phyloP scores from a whole-genome alignment of 2,113 vertebrate genomes.

The Epinephelus cyanopodus region DNA sequence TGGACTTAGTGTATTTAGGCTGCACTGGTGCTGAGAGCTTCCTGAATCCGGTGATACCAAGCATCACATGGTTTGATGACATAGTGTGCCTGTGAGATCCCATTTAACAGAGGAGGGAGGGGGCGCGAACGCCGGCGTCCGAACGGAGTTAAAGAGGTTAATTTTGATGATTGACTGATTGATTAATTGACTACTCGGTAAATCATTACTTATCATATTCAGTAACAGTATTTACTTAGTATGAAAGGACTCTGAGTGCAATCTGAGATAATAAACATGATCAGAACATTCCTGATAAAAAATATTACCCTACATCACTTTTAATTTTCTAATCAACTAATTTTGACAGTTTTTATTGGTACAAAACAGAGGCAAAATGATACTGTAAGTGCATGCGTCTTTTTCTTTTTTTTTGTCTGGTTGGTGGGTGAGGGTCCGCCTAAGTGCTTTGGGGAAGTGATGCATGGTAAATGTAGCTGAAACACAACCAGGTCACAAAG shows the following conservation, averaged over 20 bases:
- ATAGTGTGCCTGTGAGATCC: no score
- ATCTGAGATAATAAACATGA: not conserved
- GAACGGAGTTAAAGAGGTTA: no score
- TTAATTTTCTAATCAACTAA: not conserved
- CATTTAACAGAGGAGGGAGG: no score
- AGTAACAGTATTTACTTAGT: not conserved
- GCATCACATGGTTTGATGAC: no score
- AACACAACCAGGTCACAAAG: conserved; percentile 80
- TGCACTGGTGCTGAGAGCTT: no score
- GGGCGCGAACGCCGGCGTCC: no score
- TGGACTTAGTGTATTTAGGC: no score
- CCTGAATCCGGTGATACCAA: no score
- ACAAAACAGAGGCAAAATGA: not conserved
- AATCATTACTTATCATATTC: not conserved
- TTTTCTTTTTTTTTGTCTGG: conserved; percentile 36
- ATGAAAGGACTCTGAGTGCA: not conserved
- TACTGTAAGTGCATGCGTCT: not conserved
- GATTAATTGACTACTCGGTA: no score
- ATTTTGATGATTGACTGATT: no score
- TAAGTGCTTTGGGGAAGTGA: conserved; percentile 79
- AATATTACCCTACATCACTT: not conserved
- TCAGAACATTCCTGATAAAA: not conserved
- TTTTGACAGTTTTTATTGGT: not conserved
- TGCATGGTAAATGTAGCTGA: conserved; percentile 78
- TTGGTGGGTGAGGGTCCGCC: conserved; percentile 42